Evolutionary conservation across 2,113 vertebrate species (phyloP).

Genomic region (Eidolon helvum): DNA sequence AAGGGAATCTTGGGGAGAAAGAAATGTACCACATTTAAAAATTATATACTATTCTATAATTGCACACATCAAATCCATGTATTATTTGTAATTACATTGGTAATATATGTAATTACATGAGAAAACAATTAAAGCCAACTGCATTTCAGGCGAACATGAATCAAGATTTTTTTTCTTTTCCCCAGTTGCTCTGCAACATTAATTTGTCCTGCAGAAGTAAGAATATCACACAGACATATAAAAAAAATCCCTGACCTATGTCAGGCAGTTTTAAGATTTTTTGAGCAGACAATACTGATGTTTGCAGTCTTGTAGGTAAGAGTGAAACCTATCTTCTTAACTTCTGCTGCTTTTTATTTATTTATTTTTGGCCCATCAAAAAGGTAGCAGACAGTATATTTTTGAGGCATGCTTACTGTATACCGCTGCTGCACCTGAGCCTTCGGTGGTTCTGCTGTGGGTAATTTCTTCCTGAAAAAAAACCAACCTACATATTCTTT

Average conservation of each 20-base stretch:
- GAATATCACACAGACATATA: constrained; percentile 41
- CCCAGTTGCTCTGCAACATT: constrained; percentile 49
- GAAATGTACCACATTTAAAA: constrained; percentile 73
- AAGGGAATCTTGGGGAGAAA: constrained; percentile 67
- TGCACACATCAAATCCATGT: constrained; percentile 57
- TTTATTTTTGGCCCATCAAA: not conserved
- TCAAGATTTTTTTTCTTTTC: constrained; percentile 60
- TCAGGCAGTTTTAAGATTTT: constrained; percentile 36
- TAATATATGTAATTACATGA: constrained; percentile 80
- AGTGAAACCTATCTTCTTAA: constrained; percentile 33
- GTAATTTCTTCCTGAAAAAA: constrained; percentile 27
- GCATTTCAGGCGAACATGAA: constrained; percentile 72
- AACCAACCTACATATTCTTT: not conserved
- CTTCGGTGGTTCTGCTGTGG: not conserved
- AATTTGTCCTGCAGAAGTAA: constrained; percentile 75
- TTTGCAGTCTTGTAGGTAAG: constrained; percentile 28
- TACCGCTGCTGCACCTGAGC: not conserved
- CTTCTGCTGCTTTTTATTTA: not conserved
- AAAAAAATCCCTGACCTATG: constrained; percentile 14
- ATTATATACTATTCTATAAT: constrained; percentile 75
- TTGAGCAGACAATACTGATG: not conserved
- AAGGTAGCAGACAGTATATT: constrained; percentile 2
- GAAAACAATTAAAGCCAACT: constrained; percentile 79
- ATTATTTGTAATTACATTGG: constrained; percentile 78
- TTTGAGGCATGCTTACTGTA: not conserved